These are phyloP conservation scores for Drosophila flavopinicola DNA, from an alignment of 2,888 invertebrate genomes.

Conservation along the genomic window DNA sequence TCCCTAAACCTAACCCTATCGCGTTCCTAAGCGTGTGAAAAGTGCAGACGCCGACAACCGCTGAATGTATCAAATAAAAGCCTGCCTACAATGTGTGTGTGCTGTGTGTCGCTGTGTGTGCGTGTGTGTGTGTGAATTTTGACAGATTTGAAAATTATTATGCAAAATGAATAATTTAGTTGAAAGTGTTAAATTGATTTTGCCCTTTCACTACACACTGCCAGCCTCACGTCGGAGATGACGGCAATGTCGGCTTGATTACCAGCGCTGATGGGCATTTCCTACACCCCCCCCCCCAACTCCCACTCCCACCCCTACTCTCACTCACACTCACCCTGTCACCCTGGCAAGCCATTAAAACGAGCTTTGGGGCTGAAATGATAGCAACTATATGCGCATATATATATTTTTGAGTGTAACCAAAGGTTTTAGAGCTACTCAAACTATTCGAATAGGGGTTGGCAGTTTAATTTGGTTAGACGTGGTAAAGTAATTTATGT, in stretches of 20 bases:
- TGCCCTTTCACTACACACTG: conserved; percentile 68
- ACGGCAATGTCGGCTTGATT: conserved; percentile 49
- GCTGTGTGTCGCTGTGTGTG: conserved; percentile 25
- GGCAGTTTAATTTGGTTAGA: conserved; percentile 4
- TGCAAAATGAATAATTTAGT: conserved; percentile 82
- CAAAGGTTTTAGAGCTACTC: conserved; percentile 26
- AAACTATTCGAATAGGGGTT: conserved; percentile 1
- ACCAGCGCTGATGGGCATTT: conserved; percentile 52
- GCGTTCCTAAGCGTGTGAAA: conserved; percentile 72
- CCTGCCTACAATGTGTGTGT: conserved; percentile 41
- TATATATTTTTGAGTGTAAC: conserved; percentile 29
- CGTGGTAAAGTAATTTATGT: conserved; percentile 18
- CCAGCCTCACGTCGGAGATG: conserved; percentile 51
- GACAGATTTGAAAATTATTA: conserved; percentile 82
- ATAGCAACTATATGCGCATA: conserved; percentile 43
- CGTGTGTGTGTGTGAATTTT: conserved; percentile 65
- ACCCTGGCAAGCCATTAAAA: conserved; percentile 59
- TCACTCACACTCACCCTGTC: conserved; percentile 10
- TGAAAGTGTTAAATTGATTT: conserved; percentile 83
- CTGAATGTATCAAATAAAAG: conserved; percentile 65
- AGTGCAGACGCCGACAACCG: conserved; percentile 73
- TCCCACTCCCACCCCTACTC: neutral
- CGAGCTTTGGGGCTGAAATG: conserved; percentile 41
- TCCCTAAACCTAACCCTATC: conserved; percentile 24
- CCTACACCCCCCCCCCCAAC: conserved; percentile 8